Percentiles rank a stretch among this genome's conserved stretches.
Conservation (phyloP, 2,888 invertebrate species). For the Patella caerulea region DNA sequence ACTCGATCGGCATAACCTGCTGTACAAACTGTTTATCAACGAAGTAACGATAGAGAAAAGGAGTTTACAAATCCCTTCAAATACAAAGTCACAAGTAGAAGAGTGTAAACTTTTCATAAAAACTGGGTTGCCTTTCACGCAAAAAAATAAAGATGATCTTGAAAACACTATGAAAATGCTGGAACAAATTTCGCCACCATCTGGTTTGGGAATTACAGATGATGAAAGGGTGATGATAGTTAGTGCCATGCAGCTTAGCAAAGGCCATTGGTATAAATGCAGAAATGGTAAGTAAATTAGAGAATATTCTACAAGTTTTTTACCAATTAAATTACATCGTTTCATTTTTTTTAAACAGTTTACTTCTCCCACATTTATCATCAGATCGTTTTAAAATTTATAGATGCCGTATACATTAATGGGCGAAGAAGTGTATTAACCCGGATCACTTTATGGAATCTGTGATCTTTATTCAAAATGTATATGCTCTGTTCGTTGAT, state of each 20-base stretch:
- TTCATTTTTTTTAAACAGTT: too few relatives aligned
- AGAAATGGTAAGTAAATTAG: conserved; percentile 73
- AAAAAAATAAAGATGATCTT: conserved; percentile 75
- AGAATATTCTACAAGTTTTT: too few relatives aligned
- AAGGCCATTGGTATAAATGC: conserved; percentile 81
- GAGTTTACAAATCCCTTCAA: conserved; percentile 13
- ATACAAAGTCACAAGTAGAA: background rate
- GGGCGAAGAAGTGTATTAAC: too few relatives aligned
- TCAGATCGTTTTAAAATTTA: too few relatives aligned
- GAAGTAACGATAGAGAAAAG: conserved; percentile 11
- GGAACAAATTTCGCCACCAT: conserved; percentile 12
- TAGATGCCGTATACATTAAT: too few relatives aligned
- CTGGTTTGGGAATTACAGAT: conserved; percentile 71
- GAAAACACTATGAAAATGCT: conserved; percentile 63
- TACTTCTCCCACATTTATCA: too few relatives aligned
- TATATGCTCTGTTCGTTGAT: too few relatives aligned
- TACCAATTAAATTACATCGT: too few relatives aligned
- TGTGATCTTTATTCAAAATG: too few relatives aligned
- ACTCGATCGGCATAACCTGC: conserved; percentile 33
- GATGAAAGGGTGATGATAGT: conserved; percentile 75
- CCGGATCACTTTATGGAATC: too few relatives aligned
- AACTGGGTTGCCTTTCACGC: conserved; percentile 77
- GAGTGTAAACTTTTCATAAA: conserved; percentile 41
- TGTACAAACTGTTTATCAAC: conserved; percentile 28
- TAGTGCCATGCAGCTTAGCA: conserved; percentile 74